phyloP scores from a whole-genome alignment of 2,113 vertebrate genomes.

The Rhinopomastus cyanomelas region DNA sequence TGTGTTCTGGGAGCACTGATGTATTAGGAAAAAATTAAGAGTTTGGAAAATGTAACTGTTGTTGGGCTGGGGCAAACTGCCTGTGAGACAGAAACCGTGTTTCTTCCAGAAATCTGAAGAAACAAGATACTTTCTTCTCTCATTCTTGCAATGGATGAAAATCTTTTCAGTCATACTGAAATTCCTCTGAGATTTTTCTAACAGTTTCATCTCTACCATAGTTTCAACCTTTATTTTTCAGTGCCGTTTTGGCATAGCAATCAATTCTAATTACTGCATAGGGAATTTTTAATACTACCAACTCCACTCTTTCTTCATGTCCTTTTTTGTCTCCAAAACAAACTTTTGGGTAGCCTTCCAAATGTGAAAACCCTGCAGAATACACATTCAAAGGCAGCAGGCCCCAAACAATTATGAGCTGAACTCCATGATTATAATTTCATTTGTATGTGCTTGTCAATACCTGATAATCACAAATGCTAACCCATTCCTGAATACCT shows the following conservation, averaged over 20 bases:
- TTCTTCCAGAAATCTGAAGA: constrained; percentile 21
- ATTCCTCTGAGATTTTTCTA: not conserved
- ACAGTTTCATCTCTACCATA: not conserved
- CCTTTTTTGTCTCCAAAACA: not conserved
- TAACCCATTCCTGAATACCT: not conserved
- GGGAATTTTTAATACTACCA: not conserved
- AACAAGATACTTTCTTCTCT: not conserved
- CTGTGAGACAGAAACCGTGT: not conserved
- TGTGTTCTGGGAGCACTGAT: not conserved
- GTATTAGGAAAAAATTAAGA: not conserved
- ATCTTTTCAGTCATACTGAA: constrained; percentile 19
- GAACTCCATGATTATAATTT: not conserved
- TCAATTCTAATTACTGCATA: not conserved
- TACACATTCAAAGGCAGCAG: not conserved
- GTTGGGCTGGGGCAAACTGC: not conserved
- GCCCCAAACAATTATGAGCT: not conserved
- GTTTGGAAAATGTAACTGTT: not conserved
- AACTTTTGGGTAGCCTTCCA: not conserved
- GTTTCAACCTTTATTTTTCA: not conserved
- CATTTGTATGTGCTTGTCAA: not conserved
- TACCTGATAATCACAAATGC: not conserved
- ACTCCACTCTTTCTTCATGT: not conserved
- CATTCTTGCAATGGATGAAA: not conserved
- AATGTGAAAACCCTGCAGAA: not conserved
- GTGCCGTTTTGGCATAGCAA: not conserved